phyloP scores from a whole-genome alignment of 2,888 invertebrate species.

The Cerastis rubricosa region DNA sequence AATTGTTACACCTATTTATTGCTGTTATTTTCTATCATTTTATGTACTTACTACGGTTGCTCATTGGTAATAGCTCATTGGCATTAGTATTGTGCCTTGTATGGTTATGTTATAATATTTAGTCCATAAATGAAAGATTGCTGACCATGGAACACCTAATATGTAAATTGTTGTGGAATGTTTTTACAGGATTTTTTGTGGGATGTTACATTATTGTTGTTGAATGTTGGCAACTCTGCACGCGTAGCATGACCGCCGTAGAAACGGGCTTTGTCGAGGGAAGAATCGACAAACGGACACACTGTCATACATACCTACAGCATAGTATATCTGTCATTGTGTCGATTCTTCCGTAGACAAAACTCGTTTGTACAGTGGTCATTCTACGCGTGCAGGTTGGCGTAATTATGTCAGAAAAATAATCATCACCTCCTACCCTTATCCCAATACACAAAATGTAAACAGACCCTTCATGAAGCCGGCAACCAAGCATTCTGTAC shows the following conservation, averaged over 20 bases:
- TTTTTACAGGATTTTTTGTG: not conserved
- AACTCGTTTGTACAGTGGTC: too few relatives aligned
- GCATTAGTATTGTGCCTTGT: slow-evolving; percentile 19
- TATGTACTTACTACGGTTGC: slow-evolving; percentile 18
- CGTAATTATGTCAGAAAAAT: not conserved
- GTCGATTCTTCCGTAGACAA: too few relatives aligned
- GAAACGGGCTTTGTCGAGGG: too few relatives aligned
- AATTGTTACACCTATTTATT: slow-evolving; percentile 66
- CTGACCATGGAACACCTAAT: not conserved
- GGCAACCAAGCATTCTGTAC: too few relatives aligned
- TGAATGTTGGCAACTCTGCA: not conserved
- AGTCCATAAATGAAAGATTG: not conserved
- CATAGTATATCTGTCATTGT: too few relatives aligned
- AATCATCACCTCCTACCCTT: too few relatives aligned
- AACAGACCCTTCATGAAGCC: too few relatives aligned
- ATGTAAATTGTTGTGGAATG: not conserved
- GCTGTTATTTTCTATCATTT: slow-evolving; percentile 61
- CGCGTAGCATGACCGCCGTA: too few relatives aligned
- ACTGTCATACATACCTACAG: too few relatives aligned
- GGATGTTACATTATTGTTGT: not conserved
- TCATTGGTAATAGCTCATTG: slow-evolving; percentile 13
- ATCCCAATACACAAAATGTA: too few relatives aligned
- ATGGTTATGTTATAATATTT: slow-evolving; percentile 15
- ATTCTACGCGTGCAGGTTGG: too few relatives aligned
- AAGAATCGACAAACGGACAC: too few relatives aligned